Conservation (phyloP, 2,888 invertebrate genomes). For the Heliconius ethilla region DNA sequence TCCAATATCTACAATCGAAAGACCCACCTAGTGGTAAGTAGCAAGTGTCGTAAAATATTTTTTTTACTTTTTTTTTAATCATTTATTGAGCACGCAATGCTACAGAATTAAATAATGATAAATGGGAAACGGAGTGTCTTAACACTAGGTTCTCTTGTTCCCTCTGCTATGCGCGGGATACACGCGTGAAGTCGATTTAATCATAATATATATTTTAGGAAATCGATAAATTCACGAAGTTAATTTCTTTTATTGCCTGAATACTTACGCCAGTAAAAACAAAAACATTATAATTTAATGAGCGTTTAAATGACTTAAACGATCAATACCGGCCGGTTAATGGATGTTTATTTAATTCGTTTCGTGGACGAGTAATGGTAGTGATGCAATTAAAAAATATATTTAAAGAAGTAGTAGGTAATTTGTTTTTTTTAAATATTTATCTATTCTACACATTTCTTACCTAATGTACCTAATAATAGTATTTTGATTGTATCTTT, state of each 20-base stretch:
- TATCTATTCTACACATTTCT: neutral
- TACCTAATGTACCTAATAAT: too few species aligned
- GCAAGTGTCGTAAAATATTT: too few species aligned
- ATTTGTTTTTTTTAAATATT: neutral
- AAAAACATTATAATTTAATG: conserved; percentile 52
- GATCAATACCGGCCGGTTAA: conserved; percentile 34
- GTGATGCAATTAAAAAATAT: conserved; percentile 11
- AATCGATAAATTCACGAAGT: conserved; percentile 38
- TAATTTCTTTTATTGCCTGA: conserved; percentile 47
- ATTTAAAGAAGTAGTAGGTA: neutral
- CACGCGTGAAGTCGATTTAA: too few species aligned
- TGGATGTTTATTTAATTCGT: conserved; percentile 40
- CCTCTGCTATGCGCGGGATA: too few species aligned
- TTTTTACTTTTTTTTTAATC: too few species aligned
- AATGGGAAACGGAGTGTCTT: too few species aligned
- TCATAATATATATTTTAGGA: neutral
- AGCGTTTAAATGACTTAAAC: conserved; percentile 47
- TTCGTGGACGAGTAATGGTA: conserved; percentile 26
- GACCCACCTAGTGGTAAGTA: too few species aligned
- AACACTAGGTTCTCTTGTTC: too few species aligned
- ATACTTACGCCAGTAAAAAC: conserved; percentile 50
- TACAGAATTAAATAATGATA: too few species aligned
- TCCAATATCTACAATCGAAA: too few species aligned
- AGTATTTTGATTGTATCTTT: too few species aligned
- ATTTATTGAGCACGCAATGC: too few species aligned